Conservation (phyloP, 2,113 vertebrate genomes). For the Psophia crepitans region DNA sequence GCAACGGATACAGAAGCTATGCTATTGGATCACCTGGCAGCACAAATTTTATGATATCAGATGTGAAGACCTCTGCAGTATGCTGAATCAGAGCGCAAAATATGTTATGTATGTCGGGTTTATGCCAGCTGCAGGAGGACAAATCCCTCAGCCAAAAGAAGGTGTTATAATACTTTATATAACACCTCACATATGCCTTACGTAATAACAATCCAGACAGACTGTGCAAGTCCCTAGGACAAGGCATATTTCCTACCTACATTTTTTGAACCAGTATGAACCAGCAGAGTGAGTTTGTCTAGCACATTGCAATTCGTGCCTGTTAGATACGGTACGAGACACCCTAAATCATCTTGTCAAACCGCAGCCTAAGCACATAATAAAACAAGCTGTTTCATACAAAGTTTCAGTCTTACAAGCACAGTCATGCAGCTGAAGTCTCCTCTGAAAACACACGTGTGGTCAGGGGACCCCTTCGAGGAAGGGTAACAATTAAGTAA, state of each 20-base stretch:
- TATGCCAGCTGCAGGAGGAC: neutral
- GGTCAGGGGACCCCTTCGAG: neutral
- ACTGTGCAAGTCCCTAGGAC: neutral
- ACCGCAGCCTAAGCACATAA: neutral
- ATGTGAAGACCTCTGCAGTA: neutral
- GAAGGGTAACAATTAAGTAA: neutral
- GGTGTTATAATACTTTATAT: neutral
- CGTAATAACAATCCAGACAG: neutral
- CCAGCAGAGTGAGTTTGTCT: neutral
- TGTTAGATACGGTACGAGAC: neutral
- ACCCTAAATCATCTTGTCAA: neutral
- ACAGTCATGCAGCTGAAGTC: neutral
- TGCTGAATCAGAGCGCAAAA: neutral
- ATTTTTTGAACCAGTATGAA: neutral
- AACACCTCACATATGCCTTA: neutral
- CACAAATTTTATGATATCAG: neutral
- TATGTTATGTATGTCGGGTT: neutral
- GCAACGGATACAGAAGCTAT: neutral
- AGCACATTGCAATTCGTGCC: neutral
- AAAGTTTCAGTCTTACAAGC: neutral
- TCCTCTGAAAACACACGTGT: neutral
- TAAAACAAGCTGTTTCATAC: neutral
- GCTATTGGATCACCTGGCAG: neutral
- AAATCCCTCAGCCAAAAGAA: neutral
- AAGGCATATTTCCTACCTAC: neutral